These are phyloP conservation scores for Nomada hirtipes DNA, from an alignment of 2,888 invertebrate genomes.

Conservation along the genomic window DNA sequence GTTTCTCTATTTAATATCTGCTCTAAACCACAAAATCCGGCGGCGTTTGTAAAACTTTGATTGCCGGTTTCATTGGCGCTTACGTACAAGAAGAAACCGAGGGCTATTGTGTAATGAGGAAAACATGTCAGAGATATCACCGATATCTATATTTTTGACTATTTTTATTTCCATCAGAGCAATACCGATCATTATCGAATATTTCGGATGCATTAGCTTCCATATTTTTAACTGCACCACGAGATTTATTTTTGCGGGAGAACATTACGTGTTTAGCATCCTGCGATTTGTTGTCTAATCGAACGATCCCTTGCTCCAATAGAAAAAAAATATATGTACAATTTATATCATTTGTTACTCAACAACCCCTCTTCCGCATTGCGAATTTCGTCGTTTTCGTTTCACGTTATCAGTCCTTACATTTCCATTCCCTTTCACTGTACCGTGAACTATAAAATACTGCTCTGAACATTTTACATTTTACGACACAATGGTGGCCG, in stretches of 20 bases:
- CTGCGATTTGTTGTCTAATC: constrained; percentile 1
- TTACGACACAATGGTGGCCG: no score
- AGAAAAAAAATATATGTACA: constrained; percentile 23
- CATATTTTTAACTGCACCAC: neutral
- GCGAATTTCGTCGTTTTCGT: neutral
- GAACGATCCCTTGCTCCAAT: constrained; percentile 20
- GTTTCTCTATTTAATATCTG: neutral
- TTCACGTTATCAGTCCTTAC: no score
- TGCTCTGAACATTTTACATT: no score
- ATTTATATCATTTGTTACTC: constrained; percentile 19
- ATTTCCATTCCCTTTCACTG: neutral
- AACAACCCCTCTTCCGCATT: constrained; percentile 4
- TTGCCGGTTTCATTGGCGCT: constrained; percentile 3
- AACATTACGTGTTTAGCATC: neutral
- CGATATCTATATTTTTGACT: constrained; percentile 5
- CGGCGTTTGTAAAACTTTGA: neutral
- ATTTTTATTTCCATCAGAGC: constrained; percentile 5
- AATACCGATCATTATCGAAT: constrained; percentile 4
- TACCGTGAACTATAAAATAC: no score
- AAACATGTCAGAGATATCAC: constrained; percentile 10
- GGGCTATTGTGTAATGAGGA: neutral
- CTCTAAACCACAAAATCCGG: constrained; percentile 10
- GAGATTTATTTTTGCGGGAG: neutral
- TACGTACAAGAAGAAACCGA: constrained; percentile 40
- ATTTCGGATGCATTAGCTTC: neutral